phyloP scores from a whole-genome alignment of 2,888 invertebrate genomes.

The Morpho achilles region DNA sequence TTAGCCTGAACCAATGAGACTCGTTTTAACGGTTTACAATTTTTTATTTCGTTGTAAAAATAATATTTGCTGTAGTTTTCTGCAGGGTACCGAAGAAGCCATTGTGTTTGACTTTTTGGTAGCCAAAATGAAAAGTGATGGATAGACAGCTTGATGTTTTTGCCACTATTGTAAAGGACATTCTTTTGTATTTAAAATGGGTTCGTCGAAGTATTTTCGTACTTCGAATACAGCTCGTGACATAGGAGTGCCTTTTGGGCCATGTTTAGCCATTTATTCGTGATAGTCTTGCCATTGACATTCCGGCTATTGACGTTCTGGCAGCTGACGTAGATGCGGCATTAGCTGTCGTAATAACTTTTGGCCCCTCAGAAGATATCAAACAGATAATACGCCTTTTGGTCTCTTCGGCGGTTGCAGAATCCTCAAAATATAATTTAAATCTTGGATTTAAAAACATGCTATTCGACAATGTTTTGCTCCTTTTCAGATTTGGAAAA shows the following conservation, averaged over 20 bases:
- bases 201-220: not conserved
- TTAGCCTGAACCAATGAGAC: too few relatives aligned
- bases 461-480: slow-evolving; percentile 6
- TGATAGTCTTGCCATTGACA: slow-evolving; percentile 5
- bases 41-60: not conserved
- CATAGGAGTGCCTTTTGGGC: slow-evolving; percentile 9
- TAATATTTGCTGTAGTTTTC: not conserved
- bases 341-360: not conserved
- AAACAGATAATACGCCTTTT: slow-evolving; percentile 5
- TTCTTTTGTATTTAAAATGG: not conserved
- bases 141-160: not conserved
- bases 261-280: slow-evolving; percentile 8
- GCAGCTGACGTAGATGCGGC: not conserved
- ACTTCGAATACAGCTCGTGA: slow-evolving; percentile 12
- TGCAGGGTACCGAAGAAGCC: not conserved
- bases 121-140: not conserved
- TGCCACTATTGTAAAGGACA: slow-evolving; percentile 1
- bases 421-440: slow-evolving; percentile 6
- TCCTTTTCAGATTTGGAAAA: slow-evolving; percentile 7
- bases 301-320: too few relatives aligned
- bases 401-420: not conserved
- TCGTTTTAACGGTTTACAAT: too few relatives aligned
- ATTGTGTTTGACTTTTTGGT: not conserved
- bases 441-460: slow-evolving; percentile 4
- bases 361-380: too few relatives aligned